Conservation (phyloP, 2,797 vertebrate species). For the Eulemur rubriventer region DNA sequence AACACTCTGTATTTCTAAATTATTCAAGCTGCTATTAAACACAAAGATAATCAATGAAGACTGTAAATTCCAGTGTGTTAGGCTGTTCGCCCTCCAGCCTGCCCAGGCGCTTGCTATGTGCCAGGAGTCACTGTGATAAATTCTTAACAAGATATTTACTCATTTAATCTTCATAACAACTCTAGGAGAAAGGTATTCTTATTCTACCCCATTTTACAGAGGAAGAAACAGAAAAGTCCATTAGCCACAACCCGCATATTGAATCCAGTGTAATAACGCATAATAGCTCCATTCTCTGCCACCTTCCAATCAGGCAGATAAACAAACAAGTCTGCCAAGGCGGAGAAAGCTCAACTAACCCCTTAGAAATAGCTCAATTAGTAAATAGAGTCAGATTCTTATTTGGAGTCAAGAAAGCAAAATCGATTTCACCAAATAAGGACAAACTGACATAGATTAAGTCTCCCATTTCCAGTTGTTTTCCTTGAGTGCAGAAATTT, state of each 20-base stretch:
- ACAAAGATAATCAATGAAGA: not conserved
- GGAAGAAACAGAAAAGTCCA: not conserved
- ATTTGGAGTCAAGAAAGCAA: constrained; percentile 13
- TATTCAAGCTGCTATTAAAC: not conserved
- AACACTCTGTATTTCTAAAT: not conserved
- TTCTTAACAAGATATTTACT: constrained; percentile 17
- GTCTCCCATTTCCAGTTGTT: not conserved
- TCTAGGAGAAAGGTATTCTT: not conserved
- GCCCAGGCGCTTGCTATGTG: not conserved
- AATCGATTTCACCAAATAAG: constrained; percentile 24
- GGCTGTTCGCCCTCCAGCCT: not conserved
- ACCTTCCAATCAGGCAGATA: not conserved
- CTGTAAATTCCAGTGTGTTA: not conserved
- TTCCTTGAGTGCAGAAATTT: not conserved
- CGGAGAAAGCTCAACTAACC: not conserved
- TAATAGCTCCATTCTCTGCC: not conserved
- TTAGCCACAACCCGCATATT: not conserved
- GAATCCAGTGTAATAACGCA: not conserved
- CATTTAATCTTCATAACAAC: not conserved
- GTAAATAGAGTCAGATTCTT: not conserved
- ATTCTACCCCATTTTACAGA: not conserved
- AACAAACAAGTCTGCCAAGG: not conserved
- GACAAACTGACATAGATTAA: not conserved
- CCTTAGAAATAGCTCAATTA: not conserved
- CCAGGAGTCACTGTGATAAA: not conserved